Conservation (phyloP, 2,113 vertebrate species). For the Formicarius rufipectus region DNA sequence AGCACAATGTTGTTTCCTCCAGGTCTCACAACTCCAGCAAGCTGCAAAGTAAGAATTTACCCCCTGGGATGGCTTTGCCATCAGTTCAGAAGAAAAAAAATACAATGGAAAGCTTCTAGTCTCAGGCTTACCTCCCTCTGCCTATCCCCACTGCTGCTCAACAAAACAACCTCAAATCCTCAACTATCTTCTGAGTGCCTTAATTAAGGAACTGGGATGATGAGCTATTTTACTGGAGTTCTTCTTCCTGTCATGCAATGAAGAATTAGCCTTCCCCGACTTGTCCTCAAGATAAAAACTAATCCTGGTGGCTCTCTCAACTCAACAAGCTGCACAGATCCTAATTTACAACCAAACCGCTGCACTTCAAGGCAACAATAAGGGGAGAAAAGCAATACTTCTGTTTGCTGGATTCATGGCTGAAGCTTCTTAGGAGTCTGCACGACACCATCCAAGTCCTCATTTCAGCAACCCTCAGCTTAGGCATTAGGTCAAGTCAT, state of each 20-base stretch:
- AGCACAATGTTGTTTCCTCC: neutral
- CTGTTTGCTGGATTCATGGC: neutral
- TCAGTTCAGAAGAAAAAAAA: neutral
- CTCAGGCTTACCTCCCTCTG: neutral
- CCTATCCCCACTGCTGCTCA: neutral
- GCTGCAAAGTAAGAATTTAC: neutral
- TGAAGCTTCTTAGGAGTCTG: neutral
- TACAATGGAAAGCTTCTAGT: neutral
- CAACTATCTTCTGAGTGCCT: neutral
- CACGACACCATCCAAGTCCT: neutral
- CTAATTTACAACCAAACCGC: neutral
- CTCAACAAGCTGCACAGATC: neutral
- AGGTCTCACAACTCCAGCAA: neutral
- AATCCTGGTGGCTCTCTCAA: neutral
- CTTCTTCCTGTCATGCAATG: neutral
- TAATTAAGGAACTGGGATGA: slow-evolving; percentile 12
- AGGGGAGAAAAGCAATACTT: neutral
- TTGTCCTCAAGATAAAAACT: neutral
- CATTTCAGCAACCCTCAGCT: neutral
- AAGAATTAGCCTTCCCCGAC: slow-evolving; percentile 39
- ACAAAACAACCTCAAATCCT: neutral
- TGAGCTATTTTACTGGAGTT: neutral
- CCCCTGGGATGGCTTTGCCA: neutral
- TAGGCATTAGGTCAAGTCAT: neutral
- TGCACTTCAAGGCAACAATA: neutral